phyloP scores from a whole-genome alignment of 2,797 vertebrate species.

The Hoplostethus atlanticus region DNA sequence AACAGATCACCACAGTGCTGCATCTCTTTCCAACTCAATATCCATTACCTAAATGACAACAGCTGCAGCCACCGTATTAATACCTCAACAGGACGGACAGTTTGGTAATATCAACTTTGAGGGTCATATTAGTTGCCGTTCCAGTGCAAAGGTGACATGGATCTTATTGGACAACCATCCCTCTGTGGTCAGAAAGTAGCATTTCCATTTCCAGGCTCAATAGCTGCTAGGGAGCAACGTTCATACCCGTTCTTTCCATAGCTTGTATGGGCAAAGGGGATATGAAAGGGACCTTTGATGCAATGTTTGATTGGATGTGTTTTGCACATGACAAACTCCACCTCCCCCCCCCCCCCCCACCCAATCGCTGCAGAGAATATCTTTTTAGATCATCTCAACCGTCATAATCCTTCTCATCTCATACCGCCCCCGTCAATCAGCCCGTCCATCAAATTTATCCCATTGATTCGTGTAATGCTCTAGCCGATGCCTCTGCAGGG shows the following conservation, averaged over 20 bases:
- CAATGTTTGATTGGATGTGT: slow-evolving; percentile 25
- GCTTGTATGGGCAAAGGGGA: slow-evolving; percentile 5
- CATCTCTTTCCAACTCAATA: slow-evolving; percentile 67
- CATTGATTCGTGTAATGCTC: slow-evolving; percentile 78
- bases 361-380: slow-evolving; percentile 19
- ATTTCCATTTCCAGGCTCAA: background rate
- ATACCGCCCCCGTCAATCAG: slow-evolving; percentile 62
- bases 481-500: slow-evolving; percentile 63
- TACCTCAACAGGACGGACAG: slow-evolving; percentile 31
- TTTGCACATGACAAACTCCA: slow-evolving; percentile 16
- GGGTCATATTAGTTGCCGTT: background rate
- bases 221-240: background rate
- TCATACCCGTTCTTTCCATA: background rate
- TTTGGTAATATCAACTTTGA: slow-evolving; percentile 4
- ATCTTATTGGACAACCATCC: background rate
- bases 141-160: slow-evolving; percentile 15
- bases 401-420: slow-evolving; percentile 75
- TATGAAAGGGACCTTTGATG: slow-evolving; percentile 7
- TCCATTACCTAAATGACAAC: slow-evolving; percentile 79
- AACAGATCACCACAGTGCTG: slow-evolving; percentile 59
- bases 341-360: slow-evolving; percentile 14
- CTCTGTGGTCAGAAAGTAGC: background rate
- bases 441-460: slow-evolving; percentile 74
- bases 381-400: slow-evolving; percentile 65
- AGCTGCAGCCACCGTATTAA: slow-evolving; percentile 71